Evolutionary conservation across 2,113 vertebrate species (phyloP), one percentile per base, ranked within the genome.

Genomic region (Tragulus kanchil): DNA sequence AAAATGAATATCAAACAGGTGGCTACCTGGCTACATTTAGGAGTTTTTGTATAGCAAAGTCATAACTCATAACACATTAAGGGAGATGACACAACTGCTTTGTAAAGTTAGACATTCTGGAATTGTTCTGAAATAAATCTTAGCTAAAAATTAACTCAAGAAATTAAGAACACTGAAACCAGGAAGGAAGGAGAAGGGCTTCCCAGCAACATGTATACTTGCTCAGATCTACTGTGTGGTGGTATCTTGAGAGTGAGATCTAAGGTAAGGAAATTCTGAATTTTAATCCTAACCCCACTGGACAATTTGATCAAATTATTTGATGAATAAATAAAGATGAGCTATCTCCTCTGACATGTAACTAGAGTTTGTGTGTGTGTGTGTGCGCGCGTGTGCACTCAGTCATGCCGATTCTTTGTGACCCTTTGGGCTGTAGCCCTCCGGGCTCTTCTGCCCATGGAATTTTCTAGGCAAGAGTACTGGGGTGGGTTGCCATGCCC

Each of bases 61-160:
- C 67, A 67, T 58, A 62, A 36, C 36, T 64, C 8, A 42, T 48
- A 88, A 87, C n/a, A 71, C 56, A n/a, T 75, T 78, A 21, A 93
- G 25, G 10, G 11, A 23, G 81, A 28, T 83, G 75, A 64, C 26
- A 26, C 5, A 50, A 23, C 16, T 84, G 5, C 6, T 95, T 73
- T 73, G 21, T 79, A 71, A 84, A 85, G 62, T 71, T 62, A 81
- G 26, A 59, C 3, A 10, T 93, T 96, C 69, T 89, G 48, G 31
- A 89, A 85, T 58, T 56, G 31, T 93, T 93, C 54, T 91, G 54
- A 28, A 82, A 82, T 56, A 89, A 96, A 67, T 71, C 52, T 48
- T 71, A 69, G 71, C 26, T 91, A 26, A 95, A 59, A 89, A 93
- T 89, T 78, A 73, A 78, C 26, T 93, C 19, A 85, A 65, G 71